These are phyloP conservation scores for Liolophura sinensis DNA, from an alignment of 1,140 invertebrate genomes.

Conservation along the genomic window DNA sequence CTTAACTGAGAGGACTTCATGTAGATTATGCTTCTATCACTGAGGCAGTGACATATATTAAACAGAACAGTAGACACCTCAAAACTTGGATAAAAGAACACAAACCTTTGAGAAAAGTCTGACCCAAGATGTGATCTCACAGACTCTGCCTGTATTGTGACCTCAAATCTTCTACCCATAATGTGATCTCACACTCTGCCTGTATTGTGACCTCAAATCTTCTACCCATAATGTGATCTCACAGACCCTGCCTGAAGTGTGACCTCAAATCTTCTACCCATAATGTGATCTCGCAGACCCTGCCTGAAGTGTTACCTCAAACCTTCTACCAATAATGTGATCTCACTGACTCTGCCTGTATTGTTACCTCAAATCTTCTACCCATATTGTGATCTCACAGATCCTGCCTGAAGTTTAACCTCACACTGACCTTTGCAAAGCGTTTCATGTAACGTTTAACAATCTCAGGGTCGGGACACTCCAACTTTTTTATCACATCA, in stretches of 20 bases:
- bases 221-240: no score
- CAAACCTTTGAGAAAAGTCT: no score
- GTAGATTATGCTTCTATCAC: no score
- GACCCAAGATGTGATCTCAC: neutral
- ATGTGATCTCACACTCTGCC: neutral
- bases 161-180: no score
- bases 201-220: neutral
- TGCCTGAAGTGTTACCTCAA: no score
- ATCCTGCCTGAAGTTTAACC: neutral
- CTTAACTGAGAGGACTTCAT: no score
- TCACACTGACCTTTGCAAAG: conserved; percentile 52
- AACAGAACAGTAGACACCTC: no score
- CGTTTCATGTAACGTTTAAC: conserved; percentile 82
- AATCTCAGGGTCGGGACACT: conserved; percentile 93
- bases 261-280: conserved; percentile 8
- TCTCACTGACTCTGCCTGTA: neutral
- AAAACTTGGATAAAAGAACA: no score
- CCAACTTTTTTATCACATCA: conserved; percentile 97
- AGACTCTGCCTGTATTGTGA: neutral
- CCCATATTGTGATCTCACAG: neutral
- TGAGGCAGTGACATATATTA: no score
- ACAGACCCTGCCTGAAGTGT: neutral
- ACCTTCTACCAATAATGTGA: no score
- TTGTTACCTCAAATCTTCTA: neutral
- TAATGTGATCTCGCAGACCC: no score